These are phyloP conservation scores for Phodopus roborovskii DNA, from an alignment of 2,113 vertebrate species.

Conservation along the genomic window DNA sequence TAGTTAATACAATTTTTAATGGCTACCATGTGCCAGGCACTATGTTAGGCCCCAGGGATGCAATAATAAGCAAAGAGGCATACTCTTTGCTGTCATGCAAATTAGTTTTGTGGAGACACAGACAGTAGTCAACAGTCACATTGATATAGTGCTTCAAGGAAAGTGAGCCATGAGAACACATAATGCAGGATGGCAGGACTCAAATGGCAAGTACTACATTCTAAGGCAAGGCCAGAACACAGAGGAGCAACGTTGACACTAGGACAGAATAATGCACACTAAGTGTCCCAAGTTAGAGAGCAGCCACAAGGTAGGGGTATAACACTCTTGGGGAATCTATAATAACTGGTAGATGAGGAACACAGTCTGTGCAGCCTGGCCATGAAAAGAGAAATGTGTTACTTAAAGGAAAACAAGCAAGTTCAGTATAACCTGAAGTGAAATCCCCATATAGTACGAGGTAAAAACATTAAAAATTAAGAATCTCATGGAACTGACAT, in stretches of 20 bases:
- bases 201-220: background rate
- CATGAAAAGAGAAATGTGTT: background rate
- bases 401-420: too few relatives aligned
- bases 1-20: conserved; percentile 76
- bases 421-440: background rate
- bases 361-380: background rate
- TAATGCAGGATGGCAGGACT: background rate
- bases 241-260: background rate
- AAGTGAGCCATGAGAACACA: background rate
- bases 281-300: accelerated
- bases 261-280: background rate
- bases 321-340: background rate
- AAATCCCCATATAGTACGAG: background rate
- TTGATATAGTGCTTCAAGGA: conserved; percentile 16
- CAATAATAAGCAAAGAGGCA: conserved; percentile 49
- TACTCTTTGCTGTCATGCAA: conserved; percentile 26
- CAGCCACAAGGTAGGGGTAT: background rate
- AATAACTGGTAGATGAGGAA: background rate
- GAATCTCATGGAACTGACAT: background rate
- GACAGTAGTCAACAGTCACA: background rate
- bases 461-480: background rate
- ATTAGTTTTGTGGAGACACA: conserved; percentile 43
- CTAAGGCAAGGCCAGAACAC: background rate
- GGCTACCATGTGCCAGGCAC: conserved; percentile 67
- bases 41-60: conserved; percentile 54